Conservation (phyloP, 2,113 vertebrate genomes). For the Sprattus sprattus region DNA sequence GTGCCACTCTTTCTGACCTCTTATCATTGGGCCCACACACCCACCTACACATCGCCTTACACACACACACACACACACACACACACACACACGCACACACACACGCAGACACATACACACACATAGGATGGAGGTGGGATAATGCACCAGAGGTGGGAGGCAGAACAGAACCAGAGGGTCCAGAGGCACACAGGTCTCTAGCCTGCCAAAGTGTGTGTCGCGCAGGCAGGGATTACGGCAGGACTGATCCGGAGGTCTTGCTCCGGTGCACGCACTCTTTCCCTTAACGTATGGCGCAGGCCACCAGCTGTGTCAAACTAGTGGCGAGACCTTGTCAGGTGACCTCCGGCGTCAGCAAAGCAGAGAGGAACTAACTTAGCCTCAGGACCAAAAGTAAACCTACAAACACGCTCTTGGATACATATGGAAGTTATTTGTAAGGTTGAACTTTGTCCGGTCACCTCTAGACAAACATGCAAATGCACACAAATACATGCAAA, state of each 20-base stretch:
- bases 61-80: background rate
- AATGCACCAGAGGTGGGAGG: background rate
- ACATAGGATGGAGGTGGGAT: background rate
- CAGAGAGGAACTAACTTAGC: background rate
- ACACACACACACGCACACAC: slow-evolving; percentile 1
- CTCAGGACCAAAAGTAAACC: background rate
- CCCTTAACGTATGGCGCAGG: background rate
- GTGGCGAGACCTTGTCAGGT: background rate
- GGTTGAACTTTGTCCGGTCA: background rate
- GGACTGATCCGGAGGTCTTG: background rate
- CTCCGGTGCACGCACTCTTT: background rate
- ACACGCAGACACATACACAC: background rate
- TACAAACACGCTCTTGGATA: background rate
- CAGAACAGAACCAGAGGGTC: background rate
- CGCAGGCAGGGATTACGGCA: background rate
- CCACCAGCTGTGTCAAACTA: background rate
- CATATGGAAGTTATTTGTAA: background rate
- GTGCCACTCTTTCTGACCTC: background rate
- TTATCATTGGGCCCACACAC: background rate
- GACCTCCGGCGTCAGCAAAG: background rate
- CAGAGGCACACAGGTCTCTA: background rate
- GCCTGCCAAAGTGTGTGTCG: background rate
- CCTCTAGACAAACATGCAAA: background rate
- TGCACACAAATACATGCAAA: background rate
- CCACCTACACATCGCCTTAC: background rate